phyloP scores from a whole-genome alignment of 2,797 vertebrate species.

The Acomys russatus region DNA sequence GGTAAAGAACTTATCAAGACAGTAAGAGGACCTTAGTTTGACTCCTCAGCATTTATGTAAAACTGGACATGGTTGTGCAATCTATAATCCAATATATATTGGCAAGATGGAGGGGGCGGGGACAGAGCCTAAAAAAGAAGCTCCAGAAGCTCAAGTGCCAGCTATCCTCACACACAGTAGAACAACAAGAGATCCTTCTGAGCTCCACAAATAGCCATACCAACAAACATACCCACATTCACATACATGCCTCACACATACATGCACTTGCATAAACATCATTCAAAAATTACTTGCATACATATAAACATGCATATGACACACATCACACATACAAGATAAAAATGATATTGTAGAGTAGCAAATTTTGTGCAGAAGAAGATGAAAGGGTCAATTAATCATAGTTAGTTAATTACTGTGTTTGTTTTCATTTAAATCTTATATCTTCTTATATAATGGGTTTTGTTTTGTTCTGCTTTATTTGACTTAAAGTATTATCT shows the following conservation, averaged over 20 bases:
- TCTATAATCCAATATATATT: neutral
- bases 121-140: neutral
- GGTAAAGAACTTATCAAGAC: neutral
- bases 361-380: neutral
- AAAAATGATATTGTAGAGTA: neutral
- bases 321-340: neutral
- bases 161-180: too few relatives aligned
- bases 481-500: neutral
- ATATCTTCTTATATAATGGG: neutral
- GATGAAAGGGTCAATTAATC: neutral
- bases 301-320: neutral
- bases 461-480: neutral
- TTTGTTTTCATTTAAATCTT: constrained; percentile 24
- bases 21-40: neutral
- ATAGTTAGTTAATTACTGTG: neutral
- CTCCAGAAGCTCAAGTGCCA: neutral
- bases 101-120: neutral
- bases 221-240: too few relatives aligned
- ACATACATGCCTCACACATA: neutral
- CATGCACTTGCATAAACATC: neutral
- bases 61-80: neutral
- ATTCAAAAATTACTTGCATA: neutral
- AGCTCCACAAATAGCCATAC: neutral
- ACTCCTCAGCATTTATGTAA: neutral
- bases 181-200: neutral